Conservation (phyloP, 1,140 invertebrate genomes). For the Uloborus diversus region DNA sequence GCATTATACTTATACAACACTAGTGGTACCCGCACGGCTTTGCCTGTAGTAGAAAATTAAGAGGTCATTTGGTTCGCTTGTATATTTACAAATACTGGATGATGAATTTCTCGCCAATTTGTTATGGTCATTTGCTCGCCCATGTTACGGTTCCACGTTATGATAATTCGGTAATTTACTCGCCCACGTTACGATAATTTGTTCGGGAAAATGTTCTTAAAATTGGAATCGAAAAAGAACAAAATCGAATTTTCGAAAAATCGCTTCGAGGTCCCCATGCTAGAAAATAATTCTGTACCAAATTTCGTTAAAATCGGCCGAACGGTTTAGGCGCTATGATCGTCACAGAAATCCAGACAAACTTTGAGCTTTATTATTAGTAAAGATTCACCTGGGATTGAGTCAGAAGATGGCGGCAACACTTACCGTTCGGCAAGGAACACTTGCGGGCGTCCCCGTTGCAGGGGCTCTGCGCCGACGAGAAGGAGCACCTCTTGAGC, state of each 20-base stretch:
- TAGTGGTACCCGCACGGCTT: no score
- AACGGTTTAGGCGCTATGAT: background rate
- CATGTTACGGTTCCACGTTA: no score
- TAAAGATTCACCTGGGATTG: background rate
- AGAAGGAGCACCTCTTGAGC: background rate
- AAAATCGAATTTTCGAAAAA: background rate
- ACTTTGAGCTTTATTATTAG: background rate
- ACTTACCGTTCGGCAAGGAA: constrained; percentile 25
- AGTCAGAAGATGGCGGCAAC: background rate
- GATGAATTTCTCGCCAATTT: no score
- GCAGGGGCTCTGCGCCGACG: background rate
- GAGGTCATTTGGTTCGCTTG: no score
- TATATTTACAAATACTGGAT: no score
- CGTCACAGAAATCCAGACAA: background rate
- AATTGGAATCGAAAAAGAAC: no score
- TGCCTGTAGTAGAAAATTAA: no score
- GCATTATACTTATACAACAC: no score
- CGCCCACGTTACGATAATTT: no score
- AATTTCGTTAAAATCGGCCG: background rate
- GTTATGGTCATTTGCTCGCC: no score
- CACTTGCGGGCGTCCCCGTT: constrained; percentile 20
- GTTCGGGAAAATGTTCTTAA: no score
- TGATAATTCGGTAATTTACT: no score
- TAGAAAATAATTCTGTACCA: background rate
- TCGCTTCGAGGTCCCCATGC: background rate